Evolutionary conservation across 2,113 vertebrate species (phyloP).

Genomic region (Carassius auratus): DNA sequence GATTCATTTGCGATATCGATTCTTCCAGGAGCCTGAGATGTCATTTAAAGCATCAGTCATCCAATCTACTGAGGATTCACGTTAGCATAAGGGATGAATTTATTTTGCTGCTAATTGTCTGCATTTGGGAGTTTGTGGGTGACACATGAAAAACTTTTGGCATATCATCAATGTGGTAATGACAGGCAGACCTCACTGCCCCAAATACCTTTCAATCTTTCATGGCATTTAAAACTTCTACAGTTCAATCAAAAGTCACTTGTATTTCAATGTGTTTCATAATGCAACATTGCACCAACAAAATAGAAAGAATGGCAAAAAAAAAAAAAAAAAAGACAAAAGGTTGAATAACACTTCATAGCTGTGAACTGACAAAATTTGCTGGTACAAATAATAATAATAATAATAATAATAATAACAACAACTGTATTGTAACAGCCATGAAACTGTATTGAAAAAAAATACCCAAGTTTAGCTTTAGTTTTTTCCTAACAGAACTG

Average conservation of each 20-base stretch:
- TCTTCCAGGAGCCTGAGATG: conserved; percentile 44
- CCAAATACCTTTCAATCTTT: conserved; percentile 30
- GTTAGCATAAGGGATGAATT: conserved; percentile 53
- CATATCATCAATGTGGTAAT: conserved; percentile 59
- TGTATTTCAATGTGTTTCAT: neutral
- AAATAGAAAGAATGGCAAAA: neutral
- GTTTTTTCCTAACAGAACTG: neutral
- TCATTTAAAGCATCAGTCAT: conserved; percentile 39
- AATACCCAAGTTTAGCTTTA: neutral
- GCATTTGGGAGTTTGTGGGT: conserved; percentile 40
- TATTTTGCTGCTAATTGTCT: conserved; percentile 47
- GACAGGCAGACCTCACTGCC: conserved; percentile 45
- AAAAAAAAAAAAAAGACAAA: neutral
- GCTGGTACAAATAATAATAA: too few species aligned
- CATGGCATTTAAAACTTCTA: conserved; percentile 49
- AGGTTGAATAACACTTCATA: neutral
- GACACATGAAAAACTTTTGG: conserved; percentile 46
- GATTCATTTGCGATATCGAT: conserved; percentile 51
- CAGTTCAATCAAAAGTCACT: conserved; percentile 22
- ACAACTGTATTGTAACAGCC: neutral
- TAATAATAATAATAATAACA: too few species aligned
- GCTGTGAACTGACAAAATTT: too few species aligned
- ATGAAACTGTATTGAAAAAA: neutral
- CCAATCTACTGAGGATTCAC: conserved; percentile 51
- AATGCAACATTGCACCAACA: neutral